These are phyloP conservation scores for Odocoileus hemionus DNA, from an alignment of 2,113 vertebrate species.

Conservation along the genomic window DNA sequence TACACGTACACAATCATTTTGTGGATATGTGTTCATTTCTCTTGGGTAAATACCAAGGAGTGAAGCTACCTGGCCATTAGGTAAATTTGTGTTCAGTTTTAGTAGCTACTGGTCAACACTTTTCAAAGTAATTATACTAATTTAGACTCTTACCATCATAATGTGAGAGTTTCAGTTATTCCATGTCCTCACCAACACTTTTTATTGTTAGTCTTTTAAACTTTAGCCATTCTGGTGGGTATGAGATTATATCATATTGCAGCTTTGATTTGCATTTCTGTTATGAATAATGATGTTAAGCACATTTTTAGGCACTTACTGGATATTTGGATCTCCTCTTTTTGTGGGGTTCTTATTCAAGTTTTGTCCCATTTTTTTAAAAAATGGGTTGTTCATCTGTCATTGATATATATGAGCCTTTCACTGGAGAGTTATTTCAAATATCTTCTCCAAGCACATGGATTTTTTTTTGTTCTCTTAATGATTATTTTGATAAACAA, in stretches of 20 bases:
- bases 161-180: background rate
- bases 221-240: background rate
- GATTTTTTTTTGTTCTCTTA: background rate
- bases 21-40: background rate
- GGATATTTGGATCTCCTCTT: background rate
- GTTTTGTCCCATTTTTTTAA: background rate
- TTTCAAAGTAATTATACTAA: background rate
- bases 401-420: background rate
- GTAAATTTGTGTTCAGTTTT: background rate
- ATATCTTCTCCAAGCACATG: background rate
- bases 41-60: background rate
- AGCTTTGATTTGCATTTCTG: background rate
- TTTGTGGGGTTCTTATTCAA: background rate
- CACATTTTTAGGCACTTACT: background rate
- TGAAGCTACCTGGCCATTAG: background rate
- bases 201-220: background rate
- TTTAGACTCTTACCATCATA: background rate
- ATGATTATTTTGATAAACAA: background rate
- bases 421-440: background rate
- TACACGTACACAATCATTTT: background rate
- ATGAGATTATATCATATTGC: background rate
- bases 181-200: background rate
- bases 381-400: background rate
- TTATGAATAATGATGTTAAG: background rate
- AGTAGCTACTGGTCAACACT: background rate